phyloP scores from a whole-genome alignment of 2,888 invertebrate genomes.

The Thera britannica region DNA sequence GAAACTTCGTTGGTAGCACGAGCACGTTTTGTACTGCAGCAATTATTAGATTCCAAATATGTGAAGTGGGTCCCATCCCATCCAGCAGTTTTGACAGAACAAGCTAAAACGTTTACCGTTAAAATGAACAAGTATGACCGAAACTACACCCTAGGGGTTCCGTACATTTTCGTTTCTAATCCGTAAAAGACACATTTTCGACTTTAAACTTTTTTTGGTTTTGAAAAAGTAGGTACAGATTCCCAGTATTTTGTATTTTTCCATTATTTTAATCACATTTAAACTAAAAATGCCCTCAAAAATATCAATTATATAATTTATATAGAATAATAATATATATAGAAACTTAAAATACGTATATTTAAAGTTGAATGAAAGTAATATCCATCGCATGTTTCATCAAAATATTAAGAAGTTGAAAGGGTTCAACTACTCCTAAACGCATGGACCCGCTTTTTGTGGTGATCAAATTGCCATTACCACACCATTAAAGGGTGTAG shows the following conservation, averaged over 20 bases:
- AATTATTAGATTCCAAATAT: conserved; percentile 1
- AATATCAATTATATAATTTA: too few species aligned
- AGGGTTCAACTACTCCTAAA: neutral
- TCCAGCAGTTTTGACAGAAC: conserved; percentile 9
- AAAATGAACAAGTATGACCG: neutral
- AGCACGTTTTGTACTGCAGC: conserved; percentile 1
- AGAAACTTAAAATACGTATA: neutral
- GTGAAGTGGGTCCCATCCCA: neutral
- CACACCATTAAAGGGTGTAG: too few species aligned
- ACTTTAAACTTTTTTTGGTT: too few species aligned
- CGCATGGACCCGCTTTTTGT: neutral
- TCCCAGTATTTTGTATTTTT: too few species aligned
- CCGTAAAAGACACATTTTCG: neutral
- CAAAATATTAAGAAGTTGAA: conserved; percentile 23
- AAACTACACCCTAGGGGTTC: neutral
- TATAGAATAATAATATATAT: too few species aligned
- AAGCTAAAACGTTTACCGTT: conserved; percentile 12
- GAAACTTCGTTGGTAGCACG: neutral
- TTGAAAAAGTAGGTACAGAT: too few species aligned
- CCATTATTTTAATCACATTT: too few species aligned
- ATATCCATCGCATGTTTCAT: conserved; percentile 11
- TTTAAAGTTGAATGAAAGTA: conserved; percentile 1
- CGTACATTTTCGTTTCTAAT: neutral
- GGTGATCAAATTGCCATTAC: neutral
- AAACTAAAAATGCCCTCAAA: too few species aligned